Percentiles rank a stretch among this genome's conserved stretches.
Evolutionary conservation across 1,140 invertebrate species (phyloP).

Genomic region (Chrysomallon squamiferum): DNA sequence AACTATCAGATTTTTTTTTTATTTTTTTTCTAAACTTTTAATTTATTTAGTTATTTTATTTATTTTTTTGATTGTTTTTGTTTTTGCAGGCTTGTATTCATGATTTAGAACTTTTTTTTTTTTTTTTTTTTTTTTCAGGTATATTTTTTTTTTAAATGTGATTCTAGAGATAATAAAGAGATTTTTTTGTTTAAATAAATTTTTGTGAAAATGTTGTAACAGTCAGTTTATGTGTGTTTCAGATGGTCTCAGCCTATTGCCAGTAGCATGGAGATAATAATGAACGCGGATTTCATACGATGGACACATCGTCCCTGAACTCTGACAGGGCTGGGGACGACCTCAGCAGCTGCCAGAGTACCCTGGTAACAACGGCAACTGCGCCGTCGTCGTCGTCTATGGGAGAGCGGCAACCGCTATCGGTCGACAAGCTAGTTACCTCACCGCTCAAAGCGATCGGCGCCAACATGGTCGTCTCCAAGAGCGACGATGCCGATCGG

Average conservation of each 20-base stretch:
- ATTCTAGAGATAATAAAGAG: no score
- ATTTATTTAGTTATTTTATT: no score
- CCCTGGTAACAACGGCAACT: not conserved
- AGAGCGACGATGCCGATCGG: not conserved
- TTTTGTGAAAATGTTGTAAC: no score
- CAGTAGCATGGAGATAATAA: not conserved
- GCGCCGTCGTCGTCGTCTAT: constrained; percentile 1
- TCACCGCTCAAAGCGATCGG: not conserved
- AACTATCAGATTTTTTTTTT: no score
- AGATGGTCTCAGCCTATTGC: not conserved
- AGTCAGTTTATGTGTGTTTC: not conserved
- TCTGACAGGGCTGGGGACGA: not conserved
- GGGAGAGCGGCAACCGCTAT: not conserved
- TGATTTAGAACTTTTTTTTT: no score
- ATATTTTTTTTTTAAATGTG: no score
- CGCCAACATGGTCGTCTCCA: constrained; percentile 3
- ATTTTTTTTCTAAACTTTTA: no score
- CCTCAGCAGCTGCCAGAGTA: constrained; percentile 1
- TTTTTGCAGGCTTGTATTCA: no score
- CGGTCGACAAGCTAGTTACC: not conserved
- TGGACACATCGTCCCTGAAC: not conserved
- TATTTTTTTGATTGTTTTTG: no score
- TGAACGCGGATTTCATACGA: not conserved
- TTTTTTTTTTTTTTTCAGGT: no score
- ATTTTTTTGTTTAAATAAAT: no score